Evolutionary conservation across 1,140 invertebrate species (phyloP).

Genomic region (Galleria mellonella): DNA sequence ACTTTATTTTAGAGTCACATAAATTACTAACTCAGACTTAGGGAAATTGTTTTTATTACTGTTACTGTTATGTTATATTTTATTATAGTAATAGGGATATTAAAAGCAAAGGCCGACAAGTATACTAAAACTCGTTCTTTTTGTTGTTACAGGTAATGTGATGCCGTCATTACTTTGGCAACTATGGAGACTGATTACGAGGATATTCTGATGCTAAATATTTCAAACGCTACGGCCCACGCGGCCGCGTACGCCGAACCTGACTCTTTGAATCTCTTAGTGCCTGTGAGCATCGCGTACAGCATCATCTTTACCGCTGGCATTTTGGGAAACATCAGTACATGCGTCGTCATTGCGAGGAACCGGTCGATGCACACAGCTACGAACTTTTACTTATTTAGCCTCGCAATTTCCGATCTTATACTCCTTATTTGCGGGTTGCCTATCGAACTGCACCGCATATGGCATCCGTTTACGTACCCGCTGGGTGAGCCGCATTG

Average conservation of each 20-base stretch:
- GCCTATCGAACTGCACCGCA: slow-evolving; percentile 85
- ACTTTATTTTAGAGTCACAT: no score
- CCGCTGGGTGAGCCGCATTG: slow-evolving; percentile 85
- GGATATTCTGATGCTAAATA: slow-evolving; percentile 33
- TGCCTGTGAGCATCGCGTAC: slow-evolving; percentile 83
- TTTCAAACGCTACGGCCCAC: slow-evolving; percentile 17
- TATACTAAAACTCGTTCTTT: slow-evolving; percentile 9
- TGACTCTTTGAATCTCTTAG: slow-evolving; percentile 74
- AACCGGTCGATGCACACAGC: slow-evolving; percentile 90
- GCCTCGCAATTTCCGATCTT: slow-evolving; percentile 90
- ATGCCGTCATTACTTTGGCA: slow-evolving; percentile 10
- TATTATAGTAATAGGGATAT: no score
- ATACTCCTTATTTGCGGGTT: slow-evolving; percentile 85
- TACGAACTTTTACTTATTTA: slow-evolving; percentile 91
- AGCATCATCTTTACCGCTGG: slow-evolving; percentile 85
- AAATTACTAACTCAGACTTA: no score
- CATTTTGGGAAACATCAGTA: slow-evolving; percentile 89
- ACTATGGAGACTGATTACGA: slow-evolving; percentile 37
- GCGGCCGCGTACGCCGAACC: slow-evolving; percentile 34
- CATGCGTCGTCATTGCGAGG: slow-evolving; percentile 87
- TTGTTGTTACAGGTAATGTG: slow-evolving; percentile 33
- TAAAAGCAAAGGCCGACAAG: no score
- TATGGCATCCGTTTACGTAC: slow-evolving; percentile 87
- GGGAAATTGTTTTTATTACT: no score
- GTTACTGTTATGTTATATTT: no score